Base-by-base conservation (phyloP, 2,888 invertebrate species). In the Epirrhoe alternata region DNA sequence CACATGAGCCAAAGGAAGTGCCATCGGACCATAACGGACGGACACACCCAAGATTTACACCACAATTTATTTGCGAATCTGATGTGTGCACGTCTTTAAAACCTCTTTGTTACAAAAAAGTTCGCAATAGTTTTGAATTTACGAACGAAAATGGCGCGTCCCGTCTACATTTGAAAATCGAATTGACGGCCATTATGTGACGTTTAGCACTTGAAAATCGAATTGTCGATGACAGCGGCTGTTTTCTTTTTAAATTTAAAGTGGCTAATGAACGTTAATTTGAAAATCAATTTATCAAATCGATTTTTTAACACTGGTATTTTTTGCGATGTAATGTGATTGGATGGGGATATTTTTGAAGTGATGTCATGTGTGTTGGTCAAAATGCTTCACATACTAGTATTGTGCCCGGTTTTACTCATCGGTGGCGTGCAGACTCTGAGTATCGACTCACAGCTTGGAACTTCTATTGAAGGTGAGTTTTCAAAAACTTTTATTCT, bases 391-490 rank as follows among this genome's bases (percentile, higher is more conserved):
- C 80, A 80, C 57, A 73, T 90, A 82, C 77, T 90, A 78, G 70
- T 86, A 73, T 73, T 89, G 86, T 90, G 89, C 66, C 90, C 89
- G 76, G 87, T 84, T 77, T 72, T 90, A 73, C 85, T 92, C 31
- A 90, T 82, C 1, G 87, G 85, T 14, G 87, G 82, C 4, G 92
- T 89, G 7, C 86, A 89, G 69, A 92, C 92, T 0, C 61, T 93
- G 47, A 91, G 92, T 5, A 92, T 93, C 16, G 92, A 93, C 70
- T 87, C 92, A 0, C 87, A 90, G 64, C 83, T 93, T 60, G 92
- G 93, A 42, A 93, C 93, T 45, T 92, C 93, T 1, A 76, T 91
- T 61, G 93, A 93, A 87, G 93, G 93, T 92, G 78, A 86, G 6
- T 62, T 60, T 59, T 60, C 6, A 4, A 53, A 14, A 6, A 33